Conservation (phyloP, 2,888 invertebrate species). For the Hydrotaea cyrtoneurina region DNA sequence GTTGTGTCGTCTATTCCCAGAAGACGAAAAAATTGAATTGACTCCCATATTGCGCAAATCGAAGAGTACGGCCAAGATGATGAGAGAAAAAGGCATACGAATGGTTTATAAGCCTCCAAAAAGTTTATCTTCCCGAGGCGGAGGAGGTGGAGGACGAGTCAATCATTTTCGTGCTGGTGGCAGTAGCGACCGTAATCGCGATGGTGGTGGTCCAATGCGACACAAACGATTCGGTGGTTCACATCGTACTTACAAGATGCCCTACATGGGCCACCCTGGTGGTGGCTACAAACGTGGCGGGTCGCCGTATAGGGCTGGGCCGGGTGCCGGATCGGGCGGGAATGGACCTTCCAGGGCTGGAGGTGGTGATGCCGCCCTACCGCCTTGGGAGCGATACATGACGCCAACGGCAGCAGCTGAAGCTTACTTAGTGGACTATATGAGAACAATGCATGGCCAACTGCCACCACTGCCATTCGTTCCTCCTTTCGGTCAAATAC, state of each 20-base stretch:
- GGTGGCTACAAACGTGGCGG: conserved; percentile 74
- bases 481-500: conserved; percentile 86
- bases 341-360: conserved; percentile 81
- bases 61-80: conserved; percentile 89
- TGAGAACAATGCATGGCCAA: conserved; percentile 93
- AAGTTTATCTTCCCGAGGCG: conserved; percentile 79
- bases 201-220: conserved; percentile 77
- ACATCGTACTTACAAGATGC: conserved; percentile 83
- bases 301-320: conserved; percentile 73
- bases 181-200: conserved; percentile 80
- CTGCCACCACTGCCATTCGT: conserved; percentile 92
- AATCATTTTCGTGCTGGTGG: conserved; percentile 80
- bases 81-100: conserved; percentile 81
- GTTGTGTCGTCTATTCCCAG: conserved; percentile 93
- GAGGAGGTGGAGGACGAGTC: conserved; percentile 78
- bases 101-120: conserved; percentile 82
- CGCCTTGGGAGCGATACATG: conserved; percentile 84
- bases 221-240: conserved; percentile 84
- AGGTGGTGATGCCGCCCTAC: conserved; percentile 82
- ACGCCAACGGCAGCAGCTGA: conserved; percentile 88
- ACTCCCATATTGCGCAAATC: conserved; percentile 92
- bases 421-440: conserved; percentile 93
- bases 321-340: conserved; percentile 71
- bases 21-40: conserved; percentile 95
- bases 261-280: conserved; percentile 73